Evolutionary conservation across 2,888 invertebrate genomes (phyloP), one percentile per base, ranked within the genome.

Genomic region (Trichogramma evanescens): DNA sequence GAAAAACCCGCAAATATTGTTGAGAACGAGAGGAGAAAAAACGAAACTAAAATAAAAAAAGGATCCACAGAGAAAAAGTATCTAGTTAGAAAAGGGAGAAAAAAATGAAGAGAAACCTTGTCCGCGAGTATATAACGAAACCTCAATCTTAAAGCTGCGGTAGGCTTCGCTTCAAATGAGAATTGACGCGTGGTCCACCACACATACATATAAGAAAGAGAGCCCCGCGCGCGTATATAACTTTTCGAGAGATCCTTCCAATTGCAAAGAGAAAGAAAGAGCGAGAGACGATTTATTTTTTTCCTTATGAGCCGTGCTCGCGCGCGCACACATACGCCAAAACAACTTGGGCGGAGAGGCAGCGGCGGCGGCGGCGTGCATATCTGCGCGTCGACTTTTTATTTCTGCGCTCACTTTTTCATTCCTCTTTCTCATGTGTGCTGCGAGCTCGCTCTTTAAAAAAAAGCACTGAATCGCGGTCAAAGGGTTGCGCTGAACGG

Each of bases 141-240:
- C 54, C 55, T 54, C 48, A 59, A 50, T 55, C 53, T 40, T 8
- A 45, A 51, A 45, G 43, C 53, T 49, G 58, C 53, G 54, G 54
- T 58, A 52, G 55, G 41, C 57, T 50, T 52, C 54, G 50, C 44
- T 26, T 26, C 43, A 61, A 63, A 63, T 53, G 60, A 63, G 58
- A 60, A 63, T 60, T 46, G 58, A 57, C 53, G 54, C 50, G 26
- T 26, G 26, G 26, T 26, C 26, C 26, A 26, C 26, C 26, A 26
- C 26, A 26, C 26, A 26, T 26, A n/a, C 2, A 13, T 26, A 26
- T 26, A 26, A 26, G 26, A 26, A 26, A 26, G 26, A 13, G 26
- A 26, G 26, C 26, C 26, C 26, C 26, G 3, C 26, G 26, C 26
- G 26, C 26, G 26, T 26, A 26, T 26, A 26, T 26, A 26, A 26